These are phyloP conservation scores for Lepus europaeus DNA, from an alignment of 2,113 vertebrate genomes.

Conservation along the genomic window DNA sequence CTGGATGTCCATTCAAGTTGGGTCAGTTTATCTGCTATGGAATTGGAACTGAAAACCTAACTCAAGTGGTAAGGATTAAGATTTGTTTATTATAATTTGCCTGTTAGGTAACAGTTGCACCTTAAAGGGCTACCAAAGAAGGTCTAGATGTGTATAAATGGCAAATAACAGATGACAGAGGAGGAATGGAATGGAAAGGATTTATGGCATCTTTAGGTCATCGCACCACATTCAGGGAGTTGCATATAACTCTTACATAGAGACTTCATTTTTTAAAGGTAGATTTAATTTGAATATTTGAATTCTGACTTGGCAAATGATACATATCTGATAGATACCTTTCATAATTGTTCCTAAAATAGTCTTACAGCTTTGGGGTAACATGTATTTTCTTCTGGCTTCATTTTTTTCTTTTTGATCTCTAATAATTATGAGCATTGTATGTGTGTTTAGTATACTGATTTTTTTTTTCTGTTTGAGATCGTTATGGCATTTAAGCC, in stretches of 20 bases:
- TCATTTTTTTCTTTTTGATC: conserved; percentile 44
- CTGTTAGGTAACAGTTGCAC: background rate
- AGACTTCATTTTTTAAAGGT: background rate
- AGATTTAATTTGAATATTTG: conserved; percentile 32
- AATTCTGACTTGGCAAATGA: background rate
- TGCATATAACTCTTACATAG: background rate
- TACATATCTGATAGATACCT: conserved; percentile 5
- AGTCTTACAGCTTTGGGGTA: background rate
- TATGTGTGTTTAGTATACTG: background rate
- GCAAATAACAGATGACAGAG: background rate
- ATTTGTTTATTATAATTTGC: background rate
- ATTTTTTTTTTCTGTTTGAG: background rate
- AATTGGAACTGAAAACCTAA: conserved; percentile 22
- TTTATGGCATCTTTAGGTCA: background rate
- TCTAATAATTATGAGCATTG: conserved; percentile 48
- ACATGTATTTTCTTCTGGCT: conserved; percentile 60
- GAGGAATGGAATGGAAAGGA: background rate
- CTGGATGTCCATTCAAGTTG: conserved; percentile 6
- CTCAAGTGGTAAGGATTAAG: background rate
- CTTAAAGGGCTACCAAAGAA: background rate
- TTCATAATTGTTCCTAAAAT: background rate
- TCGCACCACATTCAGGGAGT: background rate
- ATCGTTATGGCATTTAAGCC: background rate
- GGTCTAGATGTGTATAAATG: background rate
- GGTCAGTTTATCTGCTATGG: background rate